Base-by-base conservation (phyloP, 2,113 vertebrate species). In the Python bivittatus region DNA sequence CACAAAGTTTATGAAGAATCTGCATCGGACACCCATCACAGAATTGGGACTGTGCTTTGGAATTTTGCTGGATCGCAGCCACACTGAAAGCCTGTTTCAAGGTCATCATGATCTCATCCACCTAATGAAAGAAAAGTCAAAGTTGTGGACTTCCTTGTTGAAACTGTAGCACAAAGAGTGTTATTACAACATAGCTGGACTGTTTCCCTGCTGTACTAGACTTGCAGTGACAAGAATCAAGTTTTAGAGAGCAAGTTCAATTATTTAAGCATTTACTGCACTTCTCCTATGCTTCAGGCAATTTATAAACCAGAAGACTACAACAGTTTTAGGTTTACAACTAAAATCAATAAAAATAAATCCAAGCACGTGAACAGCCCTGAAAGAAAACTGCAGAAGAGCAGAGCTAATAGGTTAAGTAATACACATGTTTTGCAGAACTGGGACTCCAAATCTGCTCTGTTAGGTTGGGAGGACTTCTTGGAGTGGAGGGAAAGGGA, bases 51-150 rank as follows among this genome's bases (percentile, higher is more conserved):
- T 98, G 98, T 11, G 97, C 97, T 95, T 96, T 98, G 11, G 97
- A 97, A 22, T 97, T 99, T 92, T 98, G 98, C 93, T 99, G 98
- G 91, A 98, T 96, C 11, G 99, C 99, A 7, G 99, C 99, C 94
- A 99, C 98, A 0, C 98, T 99, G 96, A 99, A 99, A 0, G 99
- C 99, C 97, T 99, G 99, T 95, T 99, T 99, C 97, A 99, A 94
- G 15, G 99, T 99, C 98, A 99, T 97, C 99, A 99, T 99, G 94
- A 99, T 99, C 96, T 99, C 99, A 93, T 99, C 99, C 84, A 99
- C 99, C 99, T 99, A 94, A 29, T 53, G 90, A 92, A 61, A 54
- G 27, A 88, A 29, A 13, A 42, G 87, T 3, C 12, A 90, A 88
- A 2, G 23, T 6, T 57, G 56, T 20, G 15, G 56, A 57, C 56